Evolutionary conservation across 1,140 invertebrate genomes (phyloP), one percentile per base, ranked within the genome.

Genomic region (Zaprionus africanus): DNA sequence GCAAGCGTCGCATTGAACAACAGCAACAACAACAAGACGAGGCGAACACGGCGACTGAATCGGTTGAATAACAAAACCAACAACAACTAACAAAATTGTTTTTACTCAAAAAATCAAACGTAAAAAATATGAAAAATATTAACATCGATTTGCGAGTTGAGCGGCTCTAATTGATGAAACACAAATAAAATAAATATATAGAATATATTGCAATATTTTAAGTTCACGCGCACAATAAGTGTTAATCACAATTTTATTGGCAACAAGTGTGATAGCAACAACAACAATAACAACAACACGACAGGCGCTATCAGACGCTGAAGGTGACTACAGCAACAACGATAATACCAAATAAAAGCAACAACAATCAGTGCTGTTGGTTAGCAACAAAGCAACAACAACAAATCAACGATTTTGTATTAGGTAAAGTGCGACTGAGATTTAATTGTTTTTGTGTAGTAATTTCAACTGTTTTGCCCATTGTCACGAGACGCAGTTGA

Each of bases 161-260:
- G 62, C 61, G 38, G 19, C 22, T 26, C 19, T 49, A 24, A 49
- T 31, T 22, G n/a, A 56, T 41, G 22, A 66, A 63, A 58, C 43
- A 66, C 36, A 66, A 36, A 76, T 71, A 63, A 9, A 61, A 49
- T 60, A 53, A 43, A 58, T 60, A 36, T 66, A 58, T 60, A 36
- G 63, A 31, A 17, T 26, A 49, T 54, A 65, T 78, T 56, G 28
- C 49, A 68, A 76, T 82, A 71, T 62, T 78, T 34, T 62, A 86
- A 80, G 67, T 73, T 79, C 51, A 77, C 76, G 80, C 81, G 71
- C 65, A 71, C 60, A 56, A 56, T 75, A 82, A 79, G 83, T 86
- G 83, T 59, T 87, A 86, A 87, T 86, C 83, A 78, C 78, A 66
- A 68, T 74, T 86, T 77, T 79, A 79, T 63, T 77, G 73, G 77